Evolutionary conservation across 2,797 vertebrate genomes (phyloP), one percentile per base, ranked within the genome.

Genomic region (Pipistrellus nathusii): DNA sequence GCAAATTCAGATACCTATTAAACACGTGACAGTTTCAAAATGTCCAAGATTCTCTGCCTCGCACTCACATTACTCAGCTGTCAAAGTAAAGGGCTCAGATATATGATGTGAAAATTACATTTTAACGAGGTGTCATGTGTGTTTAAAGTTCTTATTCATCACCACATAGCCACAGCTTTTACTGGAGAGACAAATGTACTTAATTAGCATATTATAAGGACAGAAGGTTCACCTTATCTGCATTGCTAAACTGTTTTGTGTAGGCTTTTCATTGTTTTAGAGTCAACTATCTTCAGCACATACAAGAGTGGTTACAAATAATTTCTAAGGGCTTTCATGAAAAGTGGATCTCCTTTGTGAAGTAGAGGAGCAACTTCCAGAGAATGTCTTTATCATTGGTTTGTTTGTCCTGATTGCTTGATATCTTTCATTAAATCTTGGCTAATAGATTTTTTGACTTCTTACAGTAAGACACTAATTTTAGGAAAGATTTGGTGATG

Each of bases 61-160:
- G 93, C 92, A 59, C 89, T 96, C 97, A 94, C 95, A 98, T 98
- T 98, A 97, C 96, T 98, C 98, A 98, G 95, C 97, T 98, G 98
- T 98, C 98, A 98, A 88, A 97, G 96, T 77, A 94, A 97, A 98
- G 95, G 81, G 91, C 94, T 97, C 95, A 95, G 97, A 98, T 98
- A 98, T 97, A 98, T 97, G 98, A 98, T 97, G 96, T 90, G 97
- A 98, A 98, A 98, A 98, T 98, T 98, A 98, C 98, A 98, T 97
- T 98, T 98, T 98, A 98, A 98, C 94, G 97, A 98, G 98, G 97
- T 98, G 98, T 98, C 98, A 98, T 97, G 97, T 98, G 98, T 98
- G 97, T 97, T 98, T 98, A 98, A 98, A 98, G 96, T 98, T 97
- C 97, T 98, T 98, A 98, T 98, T 98, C 97, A 98, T 98, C 98